Conservation (phyloP, 2,888 invertebrate species). For the Euproctis similis region DNA sequence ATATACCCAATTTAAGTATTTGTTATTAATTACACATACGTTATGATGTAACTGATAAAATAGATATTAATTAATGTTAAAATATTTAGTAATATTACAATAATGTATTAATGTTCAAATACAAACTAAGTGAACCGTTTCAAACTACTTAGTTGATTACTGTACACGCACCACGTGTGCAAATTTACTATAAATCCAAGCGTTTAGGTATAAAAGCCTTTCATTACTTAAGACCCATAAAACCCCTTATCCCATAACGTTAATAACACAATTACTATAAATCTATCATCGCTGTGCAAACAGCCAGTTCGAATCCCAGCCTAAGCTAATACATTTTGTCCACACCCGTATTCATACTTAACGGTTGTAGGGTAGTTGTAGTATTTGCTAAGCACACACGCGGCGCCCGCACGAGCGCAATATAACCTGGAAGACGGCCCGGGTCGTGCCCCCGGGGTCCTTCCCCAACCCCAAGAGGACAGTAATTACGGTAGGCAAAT, state of each 20-base stretch:
- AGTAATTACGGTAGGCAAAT: constrained; percentile 78
- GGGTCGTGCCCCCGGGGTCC: constrained; percentile 61
- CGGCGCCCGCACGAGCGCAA: constrained; percentile 70
- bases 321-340: constrained; percentile 77
- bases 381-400: constrained; percentile 73
- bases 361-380: constrained; percentile 69
- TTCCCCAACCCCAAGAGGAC: constrained; percentile 71
- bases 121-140: background rate
- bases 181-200: constrained; percentile 66
- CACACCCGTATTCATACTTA: constrained; percentile 75
- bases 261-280: constrained; percentile 77
- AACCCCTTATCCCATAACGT: constrained; percentile 76
- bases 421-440: constrained; percentile 71
- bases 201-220: constrained; percentile 70
- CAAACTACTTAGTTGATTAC: constrained; percentile 30
- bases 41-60: background rate
- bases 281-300: constrained; percentile 74
- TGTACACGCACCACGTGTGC: constrained; percentile 53
- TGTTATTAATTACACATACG: too few species aligned
- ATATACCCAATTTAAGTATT: too few species aligned
- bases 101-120: background rate
- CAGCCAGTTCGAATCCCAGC: constrained; percentile 74
- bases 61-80: background rate
- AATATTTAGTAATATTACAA: background rate
- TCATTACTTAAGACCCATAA: constrained; percentile 75